Evolutionary conservation across 2,888 invertebrate species (phyloP).

Genomic region (Oscheius sp.): DNA sequence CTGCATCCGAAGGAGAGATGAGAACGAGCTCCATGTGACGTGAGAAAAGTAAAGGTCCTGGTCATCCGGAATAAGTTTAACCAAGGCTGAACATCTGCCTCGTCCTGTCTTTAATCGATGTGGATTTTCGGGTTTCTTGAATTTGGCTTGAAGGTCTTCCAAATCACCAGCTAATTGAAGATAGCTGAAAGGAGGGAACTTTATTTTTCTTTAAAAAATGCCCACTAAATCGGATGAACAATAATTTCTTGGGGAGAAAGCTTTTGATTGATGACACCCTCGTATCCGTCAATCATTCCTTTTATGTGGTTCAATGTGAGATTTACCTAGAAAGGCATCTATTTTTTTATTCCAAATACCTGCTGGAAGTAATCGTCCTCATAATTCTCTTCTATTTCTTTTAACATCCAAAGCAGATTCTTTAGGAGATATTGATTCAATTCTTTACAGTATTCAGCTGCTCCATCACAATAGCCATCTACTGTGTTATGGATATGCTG

Average conservation of each 20-base stretch:
- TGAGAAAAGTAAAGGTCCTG: slow-evolving; percentile 66
- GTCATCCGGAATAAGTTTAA: slow-evolving; percentile 61
- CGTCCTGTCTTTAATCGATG: slow-evolving; percentile 39
- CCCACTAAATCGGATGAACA: slow-evolving; percentile 60
- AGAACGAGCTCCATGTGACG: slow-evolving; percentile 68
- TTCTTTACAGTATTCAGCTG: slow-evolving; percentile 63
- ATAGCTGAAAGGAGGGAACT: slow-evolving; percentile 49
- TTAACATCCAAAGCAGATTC: slow-evolving; percentile 64
- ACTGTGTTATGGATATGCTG: slow-evolving; percentile 64
- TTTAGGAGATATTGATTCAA: slow-evolving; percentile 57
- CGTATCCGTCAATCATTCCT: slow-evolving; percentile 56
- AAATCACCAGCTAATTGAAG: slow-evolving; percentile 67
- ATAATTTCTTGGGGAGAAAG: slow-evolving; percentile 41
- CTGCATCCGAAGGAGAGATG: slow-evolving; percentile 62
- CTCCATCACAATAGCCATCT: slow-evolving; percentile 64
- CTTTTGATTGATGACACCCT: slow-evolving; percentile 38
- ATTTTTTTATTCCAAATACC: slow-evolving; percentile 34
- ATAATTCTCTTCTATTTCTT: slow-evolving; percentile 53
- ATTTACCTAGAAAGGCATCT: slow-evolving; percentile 47
- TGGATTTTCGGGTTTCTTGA: slow-evolving; percentile 67
- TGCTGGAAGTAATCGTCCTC: slow-evolving; percentile 67
- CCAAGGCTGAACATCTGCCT: slow-evolving; percentile 65
- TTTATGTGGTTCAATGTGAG: slow-evolving; percentile 50
- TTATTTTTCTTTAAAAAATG: not conserved
- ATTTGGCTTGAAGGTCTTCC: slow-evolving; percentile 65